Conservation (phyloP, 1,140 invertebrate species). For the Lepidotrigona ventralis region DNA sequence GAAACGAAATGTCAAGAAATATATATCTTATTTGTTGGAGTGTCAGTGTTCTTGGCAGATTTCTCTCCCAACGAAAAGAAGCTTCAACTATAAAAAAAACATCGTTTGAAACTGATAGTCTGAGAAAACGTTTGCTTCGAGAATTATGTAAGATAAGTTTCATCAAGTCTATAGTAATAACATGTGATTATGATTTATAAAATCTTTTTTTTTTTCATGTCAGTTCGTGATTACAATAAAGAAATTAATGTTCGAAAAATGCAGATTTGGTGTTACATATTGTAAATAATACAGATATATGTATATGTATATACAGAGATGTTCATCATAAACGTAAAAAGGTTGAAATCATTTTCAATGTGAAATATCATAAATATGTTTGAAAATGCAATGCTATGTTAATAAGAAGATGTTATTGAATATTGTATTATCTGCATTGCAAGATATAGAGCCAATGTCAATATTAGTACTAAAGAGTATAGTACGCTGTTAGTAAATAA, state of each 20-base stretch:
- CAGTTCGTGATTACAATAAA: not conserved
- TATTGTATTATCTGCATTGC: not conserved
- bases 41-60: not conserved
- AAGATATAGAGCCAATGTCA: not conserved
- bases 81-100: not conserved
- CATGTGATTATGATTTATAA: not conserved
- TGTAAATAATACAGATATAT: not conserved
- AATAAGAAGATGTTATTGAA: not conserved
- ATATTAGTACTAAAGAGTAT: not conserved
- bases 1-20: slow-evolving; percentile 45
- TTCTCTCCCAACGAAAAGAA: not conserved
- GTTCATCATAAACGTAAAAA: not conserved
- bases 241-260: not conserved
- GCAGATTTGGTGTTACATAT: not conserved
- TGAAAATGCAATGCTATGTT: not conserved
- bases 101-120: not conserved
- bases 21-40: slow-evolving; percentile 11
- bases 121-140: not conserved
- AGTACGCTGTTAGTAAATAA: not conserved
- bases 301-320: not conserved
- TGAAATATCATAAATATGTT: not conserved
- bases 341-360: not conserved
- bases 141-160: not conserved
- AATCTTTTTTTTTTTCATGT: not conserved
- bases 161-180: not conserved